Evolutionary conservation across 2,113 vertebrate species (phyloP).

Genomic region (Emydocephalus ijimae): DNA sequence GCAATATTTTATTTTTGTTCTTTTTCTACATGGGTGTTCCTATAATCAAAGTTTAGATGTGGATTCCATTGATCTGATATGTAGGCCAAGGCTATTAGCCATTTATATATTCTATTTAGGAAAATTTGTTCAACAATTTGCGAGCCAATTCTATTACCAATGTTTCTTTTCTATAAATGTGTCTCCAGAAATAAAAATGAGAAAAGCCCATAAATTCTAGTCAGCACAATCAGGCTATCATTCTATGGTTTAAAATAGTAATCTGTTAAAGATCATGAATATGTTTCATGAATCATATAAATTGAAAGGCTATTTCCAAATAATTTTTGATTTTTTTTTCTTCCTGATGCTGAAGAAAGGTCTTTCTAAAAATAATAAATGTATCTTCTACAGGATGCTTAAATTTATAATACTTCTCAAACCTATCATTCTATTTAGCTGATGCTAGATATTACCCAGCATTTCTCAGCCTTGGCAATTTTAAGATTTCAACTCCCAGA

Average conservation of each 20-base stretch:
- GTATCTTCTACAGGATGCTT: neutral
- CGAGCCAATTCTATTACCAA: slow-evolving; percentile 2
- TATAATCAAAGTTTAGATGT: neutral
- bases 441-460: neutral
- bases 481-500: no score
- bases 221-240: neutral
- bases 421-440: neutral
- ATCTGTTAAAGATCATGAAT: slow-evolving; percentile 32
- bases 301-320: slow-evolving; percentile 19
- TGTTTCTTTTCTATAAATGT: neutral
- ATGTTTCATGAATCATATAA: neutral
- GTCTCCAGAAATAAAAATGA: slow-evolving; percentile 5
- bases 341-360: neutral
- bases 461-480: no score
- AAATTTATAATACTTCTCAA: neutral
- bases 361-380: neutral
- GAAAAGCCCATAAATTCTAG: neutral
- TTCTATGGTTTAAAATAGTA: neutral
- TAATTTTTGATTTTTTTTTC: no score
- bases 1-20: neutral
- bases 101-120: neutral
- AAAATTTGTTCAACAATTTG: slow-evolving; percentile 8
- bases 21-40: slow-evolving; percentile 8
- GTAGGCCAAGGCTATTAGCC: neutral
- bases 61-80: slow-evolving; percentile 7